Evolutionary conservation across 2,888 invertebrate genomes (phyloP).

Genomic region (Blera fallax): DNA sequence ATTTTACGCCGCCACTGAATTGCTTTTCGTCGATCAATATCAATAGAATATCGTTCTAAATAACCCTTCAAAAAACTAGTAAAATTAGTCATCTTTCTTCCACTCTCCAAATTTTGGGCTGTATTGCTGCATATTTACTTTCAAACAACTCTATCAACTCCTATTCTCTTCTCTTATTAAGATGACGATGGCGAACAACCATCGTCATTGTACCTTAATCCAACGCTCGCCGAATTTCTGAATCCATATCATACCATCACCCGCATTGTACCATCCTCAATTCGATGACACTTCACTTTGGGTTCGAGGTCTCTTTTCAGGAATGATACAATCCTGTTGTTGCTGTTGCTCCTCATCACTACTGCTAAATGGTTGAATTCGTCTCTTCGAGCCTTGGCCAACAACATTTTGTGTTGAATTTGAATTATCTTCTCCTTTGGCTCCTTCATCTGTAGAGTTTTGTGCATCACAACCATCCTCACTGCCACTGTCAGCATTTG

Average conservation of each 20-base stretch:
- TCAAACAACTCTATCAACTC: too few species aligned
- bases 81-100: too few species aligned
- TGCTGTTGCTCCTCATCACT: conserved; percentile 58
- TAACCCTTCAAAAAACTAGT: too few species aligned
- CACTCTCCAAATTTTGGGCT: too few species aligned
- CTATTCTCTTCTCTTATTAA: too few species aligned
- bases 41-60: too few species aligned
- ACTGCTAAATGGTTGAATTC: conserved; percentile 38
- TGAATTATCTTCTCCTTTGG: conserved; percentile 48
- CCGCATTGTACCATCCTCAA: background rate
- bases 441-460: conserved; percentile 46
- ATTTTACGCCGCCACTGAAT: too few species aligned
- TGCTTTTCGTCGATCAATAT: too few species aligned
- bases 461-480: conserved; percentile 78
- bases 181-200: too few species aligned
- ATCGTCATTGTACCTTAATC: background rate
- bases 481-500: conserved; percentile 78
- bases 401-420: conserved; percentile 19
- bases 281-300: conserved; percentile 65
- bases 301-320: conserved; percentile 54
- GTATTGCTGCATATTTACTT: too few species aligned
- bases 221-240: background rate
- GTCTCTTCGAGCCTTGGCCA: conserved; percentile 30
- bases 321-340: conserved; percentile 36
- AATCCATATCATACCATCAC: background rate